Percentiles rank a stretch among this genome's conserved stretches.
These are phyloP conservation scores for Kradibia gibbosae DNA, from an alignment of 1,140 invertebrate species.

Conservation along the genomic window DNA sequence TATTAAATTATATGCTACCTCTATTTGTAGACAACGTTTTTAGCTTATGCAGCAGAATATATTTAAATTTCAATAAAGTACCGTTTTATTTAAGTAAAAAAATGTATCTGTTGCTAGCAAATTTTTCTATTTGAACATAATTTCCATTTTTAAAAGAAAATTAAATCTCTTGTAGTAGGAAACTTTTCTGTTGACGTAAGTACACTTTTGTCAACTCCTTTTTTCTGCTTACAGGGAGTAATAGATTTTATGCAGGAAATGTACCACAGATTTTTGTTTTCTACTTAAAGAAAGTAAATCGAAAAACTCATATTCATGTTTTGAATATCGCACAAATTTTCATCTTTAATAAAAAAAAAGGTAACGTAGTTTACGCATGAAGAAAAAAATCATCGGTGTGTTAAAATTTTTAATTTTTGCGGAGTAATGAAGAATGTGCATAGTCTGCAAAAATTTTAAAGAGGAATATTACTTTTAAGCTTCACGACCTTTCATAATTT, in stretches of 20 bases:
- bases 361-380: background rate
- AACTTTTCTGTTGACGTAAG: background rate
- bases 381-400: background rate
- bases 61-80: background rate
- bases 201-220: background rate
- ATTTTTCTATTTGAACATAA: background rate
- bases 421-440: background rate
- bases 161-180: background rate
- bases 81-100: background rate
- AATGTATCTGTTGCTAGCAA: background rate
- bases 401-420: background rate
- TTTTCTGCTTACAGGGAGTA: background rate
- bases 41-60: background rate
- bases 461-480: conserved; percentile 8
- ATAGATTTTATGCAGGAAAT: background rate
- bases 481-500: background rate
- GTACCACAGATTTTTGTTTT: background rate
- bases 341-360: no score
- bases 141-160: background rate
- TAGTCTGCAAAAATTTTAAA: background rate
- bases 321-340: no score
- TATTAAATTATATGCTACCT: no score
- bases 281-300: background rate
- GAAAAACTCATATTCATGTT: background rate
- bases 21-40: background rate